Evolutionary conservation across 2,888 invertebrate genomes (phyloP).

Genomic region (Nebria brevicollis): DNA sequence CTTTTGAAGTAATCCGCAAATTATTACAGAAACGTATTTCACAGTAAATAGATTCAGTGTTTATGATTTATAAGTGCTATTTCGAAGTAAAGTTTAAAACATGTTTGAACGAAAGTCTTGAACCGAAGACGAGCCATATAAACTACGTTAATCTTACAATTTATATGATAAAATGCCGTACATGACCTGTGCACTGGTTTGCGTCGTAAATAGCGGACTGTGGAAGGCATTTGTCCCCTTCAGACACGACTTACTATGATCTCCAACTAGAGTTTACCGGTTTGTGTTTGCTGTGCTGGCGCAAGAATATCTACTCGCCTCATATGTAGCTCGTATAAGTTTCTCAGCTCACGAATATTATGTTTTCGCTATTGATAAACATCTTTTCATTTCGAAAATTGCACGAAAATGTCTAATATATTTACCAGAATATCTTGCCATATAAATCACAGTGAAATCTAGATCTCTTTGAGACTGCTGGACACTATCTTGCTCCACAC

Average conservation of each 20-base stretch:
- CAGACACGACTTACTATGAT: constrained; percentile 30
- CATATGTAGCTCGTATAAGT: constrained; percentile 18
- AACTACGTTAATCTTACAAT: constrained; percentile 43
- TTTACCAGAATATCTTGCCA: constrained; percentile 24
- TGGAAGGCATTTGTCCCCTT: constrained; percentile 31
- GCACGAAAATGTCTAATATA: constrained; percentile 41
- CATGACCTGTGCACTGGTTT: constrained; percentile 43
- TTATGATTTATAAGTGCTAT: neutral
- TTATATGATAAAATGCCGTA: constrained; percentile 45
- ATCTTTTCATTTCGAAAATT: constrained; percentile 44
- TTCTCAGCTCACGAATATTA: constrained; percentile 44
- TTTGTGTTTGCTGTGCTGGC: constrained; percentile 4
- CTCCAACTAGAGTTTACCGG: constrained; percentile 11
- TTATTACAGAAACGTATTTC: neutral
- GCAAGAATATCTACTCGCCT: neutral
- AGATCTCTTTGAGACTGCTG: neutral
- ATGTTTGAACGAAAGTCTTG: constrained; percentile 40
- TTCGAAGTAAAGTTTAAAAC: constrained; percentile 21
- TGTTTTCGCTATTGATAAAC: constrained; percentile 45
- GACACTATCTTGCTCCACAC: neutral
- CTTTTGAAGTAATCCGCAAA: neutral
- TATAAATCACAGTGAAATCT: neutral
- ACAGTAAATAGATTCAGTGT: neutral
- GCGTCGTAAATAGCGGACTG: constrained; percentile 30
- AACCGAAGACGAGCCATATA: constrained; percentile 34